These are phyloP conservation scores for Acromyrmex heyeri DNA, from an alignment of 1,140 invertebrate species.

Conservation along the genomic window DNA sequence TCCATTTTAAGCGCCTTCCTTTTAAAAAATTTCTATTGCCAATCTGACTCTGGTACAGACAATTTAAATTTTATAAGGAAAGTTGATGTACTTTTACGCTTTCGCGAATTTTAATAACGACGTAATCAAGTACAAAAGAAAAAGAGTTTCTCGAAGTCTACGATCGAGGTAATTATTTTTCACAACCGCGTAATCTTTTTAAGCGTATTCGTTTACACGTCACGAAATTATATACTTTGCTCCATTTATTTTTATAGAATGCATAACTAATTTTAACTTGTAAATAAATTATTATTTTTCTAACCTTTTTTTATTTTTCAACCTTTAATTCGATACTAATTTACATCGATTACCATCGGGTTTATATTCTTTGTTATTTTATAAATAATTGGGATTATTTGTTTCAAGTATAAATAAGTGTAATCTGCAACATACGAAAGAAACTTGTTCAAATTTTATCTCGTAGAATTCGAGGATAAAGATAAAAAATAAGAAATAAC, in stretches of 20 bases:
- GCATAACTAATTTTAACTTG: constrained; percentile 68
- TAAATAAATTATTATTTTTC: constrained; percentile 65
- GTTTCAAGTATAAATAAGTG: constrained; percentile 30
- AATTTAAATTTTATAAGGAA: constrained; percentile 54
- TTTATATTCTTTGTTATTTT: constrained; percentile 67
- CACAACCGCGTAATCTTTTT: neutral
- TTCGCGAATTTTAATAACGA: constrained; percentile 67
- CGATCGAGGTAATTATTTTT: constrained; percentile 55
- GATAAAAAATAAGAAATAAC: constrained; percentile 15
- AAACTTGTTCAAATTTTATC: constrained; percentile 42
- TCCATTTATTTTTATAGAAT: constrained; percentile 56
- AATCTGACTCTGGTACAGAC: constrained; percentile 21
- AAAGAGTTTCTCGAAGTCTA: constrained; percentile 42
- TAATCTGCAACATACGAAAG: constrained; percentile 35
- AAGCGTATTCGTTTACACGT: neutral
- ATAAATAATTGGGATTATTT: constrained; percentile 61
- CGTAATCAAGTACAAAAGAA: constrained; percentile 72
- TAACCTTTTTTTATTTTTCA: constrained; percentile 14
- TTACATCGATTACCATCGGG: constrained; percentile 42
- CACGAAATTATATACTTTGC: constrained; percentile 9
- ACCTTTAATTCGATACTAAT: constrained; percentile 41
- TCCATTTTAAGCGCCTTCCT: constrained; percentile 31
- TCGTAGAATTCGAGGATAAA: constrained; percentile 37
- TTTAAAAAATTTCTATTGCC: constrained; percentile 24
- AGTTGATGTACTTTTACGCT: constrained; percentile 47